A percentile compares a stretch with the other conserved stretches of the same genome.
These are phyloP conservation scores for Aphidoletes aphidimyza DNA, from an alignment of 2,888 invertebrate genomes.

Conservation along the genomic window DNA sequence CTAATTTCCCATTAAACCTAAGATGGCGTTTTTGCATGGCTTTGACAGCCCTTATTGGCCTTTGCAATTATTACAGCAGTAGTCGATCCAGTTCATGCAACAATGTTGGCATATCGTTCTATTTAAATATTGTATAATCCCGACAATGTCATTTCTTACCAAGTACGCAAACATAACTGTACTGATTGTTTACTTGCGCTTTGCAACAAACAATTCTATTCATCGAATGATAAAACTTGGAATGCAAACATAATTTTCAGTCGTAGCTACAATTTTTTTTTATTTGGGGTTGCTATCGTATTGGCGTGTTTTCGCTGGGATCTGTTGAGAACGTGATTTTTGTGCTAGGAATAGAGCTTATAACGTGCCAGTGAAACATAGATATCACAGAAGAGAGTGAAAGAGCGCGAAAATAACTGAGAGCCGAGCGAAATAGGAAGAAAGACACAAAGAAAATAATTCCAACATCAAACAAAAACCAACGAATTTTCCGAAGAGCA, in stretches of 20 bases:
- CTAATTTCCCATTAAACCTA: no score
- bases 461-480: no score
- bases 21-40: no score
- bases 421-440: neutral
- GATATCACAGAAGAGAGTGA: neutral
- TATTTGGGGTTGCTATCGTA: neutral
- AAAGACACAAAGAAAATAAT: no score
- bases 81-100: neutral
- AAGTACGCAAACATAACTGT: neutral
- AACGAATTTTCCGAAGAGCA: no score
- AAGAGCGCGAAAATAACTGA: neutral
- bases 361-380: no score
- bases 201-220: conserved; percentile 36
- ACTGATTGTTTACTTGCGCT: neutral
- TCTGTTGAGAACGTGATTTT: conserved; percentile 10
- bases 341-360: neutral
- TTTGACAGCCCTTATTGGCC: no score
- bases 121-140: conserved; percentile 46
- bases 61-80: no score
- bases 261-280: neutral
- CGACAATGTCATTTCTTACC: neutral
- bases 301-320: neutral
- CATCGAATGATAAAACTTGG: neutral
- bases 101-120: conserved; percentile 7
- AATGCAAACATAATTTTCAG: neutral